Percentiles rank a stretch among this genome's conserved stretches.
phyloP scores from a whole-genome alignment of 2,113 vertebrate species.

The Limanda limanda region DNA sequence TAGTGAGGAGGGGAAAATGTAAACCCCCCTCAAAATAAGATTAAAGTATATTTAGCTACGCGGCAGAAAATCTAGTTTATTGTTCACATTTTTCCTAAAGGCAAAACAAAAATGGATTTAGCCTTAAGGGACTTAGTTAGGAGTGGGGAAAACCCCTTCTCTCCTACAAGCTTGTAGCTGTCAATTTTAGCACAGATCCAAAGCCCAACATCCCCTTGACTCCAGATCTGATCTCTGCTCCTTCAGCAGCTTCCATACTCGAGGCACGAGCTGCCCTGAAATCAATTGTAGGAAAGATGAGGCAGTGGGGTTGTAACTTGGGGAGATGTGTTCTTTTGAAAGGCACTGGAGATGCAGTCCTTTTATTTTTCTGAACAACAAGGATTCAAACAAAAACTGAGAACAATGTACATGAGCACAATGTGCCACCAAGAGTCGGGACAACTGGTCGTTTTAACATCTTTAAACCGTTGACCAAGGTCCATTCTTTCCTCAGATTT shows the following conservation, averaged over 20 bases:
- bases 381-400: background rate
- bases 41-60: background rate
- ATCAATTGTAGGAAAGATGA: constrained; percentile 40
- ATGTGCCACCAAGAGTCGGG: constrained; percentile 9
- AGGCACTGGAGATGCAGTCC: background rate
- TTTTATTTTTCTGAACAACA: too few relatives aligned
- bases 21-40: background rate
- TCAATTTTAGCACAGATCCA: constrained; percentile 9
- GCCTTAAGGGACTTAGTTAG: background rate
- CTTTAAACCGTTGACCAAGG: background rate
- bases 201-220: constrained; percentile 3
- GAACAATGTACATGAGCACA: constrained; percentile 39
- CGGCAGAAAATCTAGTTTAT: constrained; percentile 1
- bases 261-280: constrained; percentile 15
- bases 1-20: background rate
- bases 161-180: background rate
- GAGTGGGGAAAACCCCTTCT: background rate
- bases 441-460: background rate
- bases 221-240: background rate
- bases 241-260: constrained; percentile 5
- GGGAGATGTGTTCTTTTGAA: constrained; percentile 40
- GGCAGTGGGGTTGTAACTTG: constrained; percentile 20
- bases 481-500: background rate
- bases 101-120: background rate
- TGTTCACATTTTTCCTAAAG: background rate